Conservation (phyloP, 2,797 vertebrate species). For the Furcifer pardalis region DNA sequence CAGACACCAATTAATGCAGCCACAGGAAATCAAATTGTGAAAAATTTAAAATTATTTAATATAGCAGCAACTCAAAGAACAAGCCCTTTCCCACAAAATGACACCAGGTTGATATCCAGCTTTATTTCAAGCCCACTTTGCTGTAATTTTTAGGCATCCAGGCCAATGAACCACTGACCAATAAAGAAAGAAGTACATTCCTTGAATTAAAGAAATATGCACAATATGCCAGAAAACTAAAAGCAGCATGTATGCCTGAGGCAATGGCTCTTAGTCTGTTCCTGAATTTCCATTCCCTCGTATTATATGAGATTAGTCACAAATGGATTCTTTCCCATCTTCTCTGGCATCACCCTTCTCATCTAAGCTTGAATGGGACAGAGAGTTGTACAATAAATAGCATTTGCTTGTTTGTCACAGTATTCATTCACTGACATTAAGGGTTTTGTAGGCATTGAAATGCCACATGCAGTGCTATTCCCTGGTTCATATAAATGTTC, state of each 20-base stretch:
- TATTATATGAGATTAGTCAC: slow-evolving; percentile 2
- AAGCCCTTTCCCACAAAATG: neutral
- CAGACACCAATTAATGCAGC: neutral
- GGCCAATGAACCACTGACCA: slow-evolving; percentile 26
- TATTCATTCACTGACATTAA: neutral
- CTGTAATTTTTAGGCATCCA: slow-evolving; percentile 25
- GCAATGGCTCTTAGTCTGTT: neutral
- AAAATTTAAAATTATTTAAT: neutral
- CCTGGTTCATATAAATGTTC: neutral
- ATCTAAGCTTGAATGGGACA: neutral
- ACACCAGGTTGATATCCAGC: neutral
- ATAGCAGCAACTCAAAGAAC: neutral
- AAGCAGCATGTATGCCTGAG: fast-evolving
- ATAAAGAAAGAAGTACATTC: slow-evolving; percentile 25
- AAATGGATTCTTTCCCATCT: slow-evolving; percentile 10
- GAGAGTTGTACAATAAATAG: slow-evolving; percentile 2
- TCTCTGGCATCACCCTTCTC: neutral
- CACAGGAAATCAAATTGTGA: neutral
- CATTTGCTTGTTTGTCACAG: slow-evolving; percentile 16
- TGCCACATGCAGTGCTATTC: neutral
- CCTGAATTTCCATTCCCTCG: slow-evolving; percentile 7
- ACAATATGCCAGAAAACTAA: slow-evolving; percentile 5
- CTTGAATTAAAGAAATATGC: slow-evolving; percentile 22
- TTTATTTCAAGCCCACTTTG: slow-evolving; percentile 23
- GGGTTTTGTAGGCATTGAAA: neutral